Evolutionary conservation across 2,797 vertebrate genomes (phyloP), one percentile per base, ranked within the genome.

Genomic region (Mus spretus): DNA sequence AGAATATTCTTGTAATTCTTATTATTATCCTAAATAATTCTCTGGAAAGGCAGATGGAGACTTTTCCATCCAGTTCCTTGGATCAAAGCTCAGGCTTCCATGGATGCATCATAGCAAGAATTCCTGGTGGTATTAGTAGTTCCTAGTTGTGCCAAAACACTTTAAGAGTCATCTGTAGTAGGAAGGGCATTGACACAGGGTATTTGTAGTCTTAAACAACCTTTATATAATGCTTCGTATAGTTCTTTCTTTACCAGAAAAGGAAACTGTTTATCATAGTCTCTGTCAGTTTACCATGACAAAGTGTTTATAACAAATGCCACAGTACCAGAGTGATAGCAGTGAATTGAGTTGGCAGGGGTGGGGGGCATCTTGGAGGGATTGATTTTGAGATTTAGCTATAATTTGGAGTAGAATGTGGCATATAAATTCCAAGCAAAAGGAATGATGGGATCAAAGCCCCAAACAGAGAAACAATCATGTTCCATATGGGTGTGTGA

Each of bases 1-100:
- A 78, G 74, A 85, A 88, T 94, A 72, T 61, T 95, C 77, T 81
- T 17, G n/a, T 37, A 72, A 37, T 72, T 72, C 70, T 72, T 72
- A 37, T 37, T 70, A n/a, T n/a, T 72, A 37, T 20, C 70, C 83
- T 95, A 79, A 83, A 59, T 61, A 96, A 92, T 95, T 88, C 72
- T 97, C 80, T 91, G 75, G 79, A 93, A 97, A 97, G 47, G 7
- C 70, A 77, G n/a, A 50, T 65, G 34, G 59, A 81, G 85, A 92
- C 31, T 93, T 96, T 92, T 47, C 89, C 57, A 89, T 55, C 15
- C 55, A 67, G 11, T 44, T 81, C 17, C 65, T 91, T 95, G 97
- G 92, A 87, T 1, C 59, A 91, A 93, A 95, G 93, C 90, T 79
- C 79, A 89, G 93, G 50, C 55, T 96, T 95, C 95, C 92, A 61